Evolutionary conservation across 2,888 invertebrate genomes (phyloP).

Genomic region (Heliconius aoede): DNA sequence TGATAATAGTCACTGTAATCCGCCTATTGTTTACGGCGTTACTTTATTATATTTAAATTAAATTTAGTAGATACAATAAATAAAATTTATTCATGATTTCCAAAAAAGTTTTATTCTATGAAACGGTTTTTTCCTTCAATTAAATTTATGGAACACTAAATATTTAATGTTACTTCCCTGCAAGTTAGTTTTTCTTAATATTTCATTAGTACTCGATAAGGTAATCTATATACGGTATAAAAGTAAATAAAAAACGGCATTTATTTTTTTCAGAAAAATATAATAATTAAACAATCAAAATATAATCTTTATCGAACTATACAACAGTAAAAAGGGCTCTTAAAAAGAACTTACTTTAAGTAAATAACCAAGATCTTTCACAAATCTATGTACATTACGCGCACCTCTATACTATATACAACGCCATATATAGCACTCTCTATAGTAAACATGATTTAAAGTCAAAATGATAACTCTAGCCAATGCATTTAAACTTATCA

Average conservation of each 20-base stretch:
- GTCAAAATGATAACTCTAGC: slow-evolving; percentile 30
- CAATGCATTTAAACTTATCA: slow-evolving; percentile 5
- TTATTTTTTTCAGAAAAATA: slow-evolving; percentile 73
- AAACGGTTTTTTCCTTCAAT: background rate
- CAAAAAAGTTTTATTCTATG: background rate
- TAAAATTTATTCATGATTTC: slow-evolving; percentile 27
- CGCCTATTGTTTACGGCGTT: slow-evolving; percentile 47
- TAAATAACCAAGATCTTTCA: slow-evolving; percentile 64
- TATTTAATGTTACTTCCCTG: too few relatives aligned
- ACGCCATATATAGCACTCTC: slow-evolving; percentile 39
- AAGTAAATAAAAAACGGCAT: slow-evolving; percentile 40
- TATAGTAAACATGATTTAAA: slow-evolving; percentile 44
- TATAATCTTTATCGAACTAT: slow-evolving; percentile 80
- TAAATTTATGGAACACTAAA: background rate
- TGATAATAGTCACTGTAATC: slow-evolving; percentile 41
- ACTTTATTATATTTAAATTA: slow-evolving; percentile 35
- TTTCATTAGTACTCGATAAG: background rate
- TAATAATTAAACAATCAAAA: slow-evolving; percentile 81
- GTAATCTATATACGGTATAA: background rate
- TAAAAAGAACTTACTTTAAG: slow-evolving; percentile 64
- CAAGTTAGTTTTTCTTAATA: background rate
- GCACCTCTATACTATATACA: slow-evolving; percentile 57
- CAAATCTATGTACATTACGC: slow-evolving; percentile 63
- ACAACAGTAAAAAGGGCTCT: slow-evolving; percentile 76
- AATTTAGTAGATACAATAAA: slow-evolving; percentile 21